phyloP scores from a whole-genome alignment of 2,888 invertebrate species.

The Phalera bucephala region DNA sequence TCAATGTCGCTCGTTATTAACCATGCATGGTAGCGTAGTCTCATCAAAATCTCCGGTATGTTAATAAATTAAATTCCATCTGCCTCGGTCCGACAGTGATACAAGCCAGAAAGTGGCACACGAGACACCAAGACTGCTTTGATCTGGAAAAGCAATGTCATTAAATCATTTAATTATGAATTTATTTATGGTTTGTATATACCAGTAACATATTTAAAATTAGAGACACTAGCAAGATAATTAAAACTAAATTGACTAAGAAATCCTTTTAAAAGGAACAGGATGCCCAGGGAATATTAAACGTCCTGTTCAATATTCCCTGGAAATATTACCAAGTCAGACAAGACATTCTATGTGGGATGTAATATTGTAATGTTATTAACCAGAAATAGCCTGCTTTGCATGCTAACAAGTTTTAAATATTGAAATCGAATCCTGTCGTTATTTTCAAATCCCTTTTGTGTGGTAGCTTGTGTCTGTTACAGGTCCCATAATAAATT shows the following conservation, averaged over 20 bases:
- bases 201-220: no score
- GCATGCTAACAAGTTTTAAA: conserved; percentile 25
- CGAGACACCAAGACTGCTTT: conserved; percentile 43
- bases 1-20: conserved; percentile 13
- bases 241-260: no score
- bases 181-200: no score
- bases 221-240: no score
- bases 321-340: no score
- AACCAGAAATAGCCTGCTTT: conserved; percentile 10
- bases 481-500: no score
- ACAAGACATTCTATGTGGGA: no score
- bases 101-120: conserved; percentile 41
- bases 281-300: no score
- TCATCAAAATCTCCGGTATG: conserved; percentile 25
- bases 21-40: conserved; percentile 32
- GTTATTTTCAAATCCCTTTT: conserved; percentile 11
- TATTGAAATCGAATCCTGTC: conserved; percentile 18
- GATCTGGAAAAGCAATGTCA: conserved; percentile 38
- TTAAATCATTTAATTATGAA: conserved; percentile 4
- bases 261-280: no score
- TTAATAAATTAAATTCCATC: conserved; percentile 32
- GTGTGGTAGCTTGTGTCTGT: background rate
- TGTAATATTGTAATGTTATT: no score
- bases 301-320: no score
- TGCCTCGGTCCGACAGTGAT: conserved; percentile 44